Conservation (phyloP, 2,888 invertebrate species). For the Chrysomela aeneicollis region DNA sequence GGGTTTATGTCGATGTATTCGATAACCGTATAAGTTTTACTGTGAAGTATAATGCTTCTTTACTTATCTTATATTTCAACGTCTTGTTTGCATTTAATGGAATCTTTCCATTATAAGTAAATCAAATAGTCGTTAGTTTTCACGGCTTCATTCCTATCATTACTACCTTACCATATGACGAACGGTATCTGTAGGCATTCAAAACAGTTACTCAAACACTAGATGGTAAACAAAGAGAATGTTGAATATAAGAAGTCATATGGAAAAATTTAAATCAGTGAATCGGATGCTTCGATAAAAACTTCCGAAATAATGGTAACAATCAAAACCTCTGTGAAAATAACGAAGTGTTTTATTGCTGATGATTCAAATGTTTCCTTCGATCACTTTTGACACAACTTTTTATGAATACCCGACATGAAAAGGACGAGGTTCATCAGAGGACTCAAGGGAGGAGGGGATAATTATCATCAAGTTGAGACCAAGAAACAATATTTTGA, state of each 20-base stretch:
- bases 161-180: constrained; percentile 5
- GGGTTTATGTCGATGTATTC: background rate
- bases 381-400: too few relatives aligned
- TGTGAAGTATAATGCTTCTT: background rate
- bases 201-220: background rate
- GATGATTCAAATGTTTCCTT: too few relatives aligned
- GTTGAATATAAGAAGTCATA: background rate
- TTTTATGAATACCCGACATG: too few relatives aligned
- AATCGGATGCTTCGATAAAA: too few relatives aligned
- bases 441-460: too few relatives aligned
- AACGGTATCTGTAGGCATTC: background rate
- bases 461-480: too few relatives aligned
- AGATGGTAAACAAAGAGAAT: background rate
- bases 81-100: constrained; percentile 11
- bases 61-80: constrained; percentile 8
- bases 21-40: background rate
- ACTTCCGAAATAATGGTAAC: too few relatives aligned
- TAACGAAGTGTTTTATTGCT: too few relatives aligned
- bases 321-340: too few relatives aligned
- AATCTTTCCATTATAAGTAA: constrained; percentile 10
- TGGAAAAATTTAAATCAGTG: too few relatives aligned
- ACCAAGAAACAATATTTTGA: too few relatives aligned
- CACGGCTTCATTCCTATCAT: constrained; percentile 5
- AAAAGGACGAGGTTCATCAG: too few relatives aligned
- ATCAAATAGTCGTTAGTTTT: background rate